Base-by-base conservation (phyloP, 2,888 invertebrate genomes). In the Adelognathus sp. region DNA sequence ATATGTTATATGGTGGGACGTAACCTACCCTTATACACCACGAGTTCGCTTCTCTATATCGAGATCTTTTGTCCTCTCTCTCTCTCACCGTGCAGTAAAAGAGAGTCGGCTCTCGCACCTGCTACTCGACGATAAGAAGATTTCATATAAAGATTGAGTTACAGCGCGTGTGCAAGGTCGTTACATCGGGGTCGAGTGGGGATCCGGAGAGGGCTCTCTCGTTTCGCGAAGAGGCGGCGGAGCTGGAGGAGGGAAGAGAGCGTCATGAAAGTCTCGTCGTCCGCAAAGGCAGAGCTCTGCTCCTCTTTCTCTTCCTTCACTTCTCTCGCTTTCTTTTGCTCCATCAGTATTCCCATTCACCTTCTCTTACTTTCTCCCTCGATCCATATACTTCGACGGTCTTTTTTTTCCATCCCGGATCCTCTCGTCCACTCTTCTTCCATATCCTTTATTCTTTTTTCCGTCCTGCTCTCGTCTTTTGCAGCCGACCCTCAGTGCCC, bases 81-180 rank as follows among this genome's bases (percentile, higher is more conserved):
- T n/a, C n/a, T n/a, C n/a, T n/a, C 56, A 21, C 52, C 31, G n/a
- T 21, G n/a, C n/a, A 24, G 36, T 29, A 33, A n/a, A 39, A 56
- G 16, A 41, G 56, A n/a, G n/a, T n/a, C n/a, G n/a, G n/a, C n/a
- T 52, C 74, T 78, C 75, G 64, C 79, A 82, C 80, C 83, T 82
- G 83, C 76, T 69, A 73, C 77, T 78, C 44, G 67, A 76, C 81
- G 85, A 85, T 85, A 85, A 85, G 85, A 77, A 84, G 83, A 85
- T 85, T 85, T 79, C 81, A 76, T 79, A 75, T 76, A 63, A 81
- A 85, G 85, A 85, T 84, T 84, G 84, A 85, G 83, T 85, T 84
- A 83, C 84, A 63, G 84, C 80, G 78, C 84, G 81, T 81, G 81
- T 83, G 84, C 80, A 83, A 83, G 81, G 85, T 85, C 85, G 85